These are phyloP conservation scores for Musca vetustissima DNA, from an alignment of 1,140 invertebrate species.

Conservation along the genomic window DNA sequence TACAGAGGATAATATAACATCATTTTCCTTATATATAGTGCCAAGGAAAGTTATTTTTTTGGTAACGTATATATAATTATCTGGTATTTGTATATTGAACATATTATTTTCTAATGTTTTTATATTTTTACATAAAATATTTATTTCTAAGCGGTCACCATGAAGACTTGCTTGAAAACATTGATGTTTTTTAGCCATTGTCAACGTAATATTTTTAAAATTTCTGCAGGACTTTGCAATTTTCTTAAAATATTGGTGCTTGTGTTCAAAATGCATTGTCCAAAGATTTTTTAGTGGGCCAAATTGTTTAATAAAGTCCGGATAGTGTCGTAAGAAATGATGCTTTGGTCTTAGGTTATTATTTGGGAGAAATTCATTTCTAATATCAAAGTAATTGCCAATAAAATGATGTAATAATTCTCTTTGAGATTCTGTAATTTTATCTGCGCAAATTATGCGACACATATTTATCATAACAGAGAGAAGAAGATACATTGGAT, in stretches of 20 bases:
- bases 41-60: too few species aligned
- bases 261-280: conserved; percentile 25
- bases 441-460: not conserved
- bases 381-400: not conserved
- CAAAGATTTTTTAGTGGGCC: conserved; percentile 18
- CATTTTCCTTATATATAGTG: too few species aligned
- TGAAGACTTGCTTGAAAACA: too few species aligned
- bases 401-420: conserved; percentile 13
- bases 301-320: conserved; percentile 16
- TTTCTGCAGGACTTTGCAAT: conserved; percentile 13
- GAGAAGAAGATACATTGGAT: not conserved
- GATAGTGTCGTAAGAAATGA: conserved; percentile 16
- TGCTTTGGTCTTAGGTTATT: conserved; percentile 7
- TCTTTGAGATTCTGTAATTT: conserved; percentile 4
- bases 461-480: conserved; percentile 12
- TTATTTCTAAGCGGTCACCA: too few species aligned
- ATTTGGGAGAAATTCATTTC: conserved; percentile 1
- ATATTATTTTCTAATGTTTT: too few species aligned
- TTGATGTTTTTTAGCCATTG: too few species aligned
- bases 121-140: too few species aligned
- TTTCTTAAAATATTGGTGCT: conserved; percentile 25
- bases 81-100: too few species aligned
- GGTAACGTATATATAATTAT: too few species aligned
- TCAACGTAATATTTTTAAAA: conserved; percentile 21
- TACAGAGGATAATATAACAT: too few species aligned